Evolutionary conservation across 2,888 invertebrate species (phyloP), one percentile per base, ranked within the genome.

Genomic region (Drymonia ruficornis): DNA sequence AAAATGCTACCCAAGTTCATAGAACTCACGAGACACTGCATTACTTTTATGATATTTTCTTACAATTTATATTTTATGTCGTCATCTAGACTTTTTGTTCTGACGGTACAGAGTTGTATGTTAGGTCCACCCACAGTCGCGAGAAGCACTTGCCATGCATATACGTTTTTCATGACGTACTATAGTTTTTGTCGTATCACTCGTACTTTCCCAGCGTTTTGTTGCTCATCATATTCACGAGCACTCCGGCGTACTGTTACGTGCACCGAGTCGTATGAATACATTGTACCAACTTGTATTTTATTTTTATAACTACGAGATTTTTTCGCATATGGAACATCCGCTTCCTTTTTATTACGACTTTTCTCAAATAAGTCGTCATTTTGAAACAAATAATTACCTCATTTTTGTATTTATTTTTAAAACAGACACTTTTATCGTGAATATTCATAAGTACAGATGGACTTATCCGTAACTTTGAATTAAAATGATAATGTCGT

Each of bases 211-310:
- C 64, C 52, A 63, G 59, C 56, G 64, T 74, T 74, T 74, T 77
- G 77, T 78, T 71, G 62, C 63, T 74, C 74, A 70, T 73, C 66
- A 73, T 61, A 78, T 78, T 76, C 78, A 77, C 55, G 55, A 57
- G 67, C 72, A 74, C 65, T 68, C 68, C 60, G 58, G 63, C 67
- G 69, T 65, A 55, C 53, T 61, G 63, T 67, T 66, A 67, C 70
- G 56, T 67, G 70, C 66, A 72, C 56, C 56, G 67, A 67, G 61
- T 59, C 59, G 59, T 63, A 70, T 68, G 67, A 70, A 73, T 66
- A 61, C 65, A 59, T 50, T 67, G 62, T 50, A 49, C 18, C 19
- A 47, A 51, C 60, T 67, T 57, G 50, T 52, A 55, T 63, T 57
- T 60, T 58, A 36, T 13, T n/a, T n/a, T n/a, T n/a, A 13, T 3